phyloP scores from a whole-genome alignment of 2,113 vertebrate species.

The Lepus timidus region DNA sequence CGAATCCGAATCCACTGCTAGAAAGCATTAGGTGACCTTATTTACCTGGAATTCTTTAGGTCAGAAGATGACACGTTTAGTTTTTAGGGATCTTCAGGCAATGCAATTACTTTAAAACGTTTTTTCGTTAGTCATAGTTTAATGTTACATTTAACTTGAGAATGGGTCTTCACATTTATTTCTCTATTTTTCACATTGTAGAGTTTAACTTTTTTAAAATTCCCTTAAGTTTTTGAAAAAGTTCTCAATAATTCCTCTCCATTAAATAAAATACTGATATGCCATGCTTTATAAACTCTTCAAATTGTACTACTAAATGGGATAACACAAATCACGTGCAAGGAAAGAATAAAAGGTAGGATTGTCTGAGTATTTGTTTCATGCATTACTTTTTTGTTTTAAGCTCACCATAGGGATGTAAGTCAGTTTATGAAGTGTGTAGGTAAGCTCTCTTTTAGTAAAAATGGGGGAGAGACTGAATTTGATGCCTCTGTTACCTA shows the following conservation, averaged over 20 bases:
- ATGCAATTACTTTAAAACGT: background rate
- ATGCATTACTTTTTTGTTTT: background rate
- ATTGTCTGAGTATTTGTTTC: background rate
- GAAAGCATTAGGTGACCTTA: background rate
- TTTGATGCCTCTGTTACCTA: background rate
- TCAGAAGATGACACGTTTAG: background rate
- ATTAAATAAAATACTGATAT: background rate
- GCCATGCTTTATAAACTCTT: background rate
- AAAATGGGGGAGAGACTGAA: background rate
- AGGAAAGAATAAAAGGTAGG: background rate
- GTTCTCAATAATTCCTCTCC: background rate
- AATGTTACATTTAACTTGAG: background rate
- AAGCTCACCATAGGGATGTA: background rate
- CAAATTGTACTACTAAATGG: background rate
- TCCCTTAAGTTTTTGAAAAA: background rate
- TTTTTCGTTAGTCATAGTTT: background rate
- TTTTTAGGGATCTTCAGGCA: background rate
- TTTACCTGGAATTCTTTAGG: constrained; percentile 41
- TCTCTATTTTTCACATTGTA: constrained; percentile 20
- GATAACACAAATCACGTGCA: background rate
- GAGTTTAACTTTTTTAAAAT: background rate
- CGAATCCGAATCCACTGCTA: constrained; percentile 13
- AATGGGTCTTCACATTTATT: background rate
- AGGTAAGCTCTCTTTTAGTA: constrained; percentile 1
- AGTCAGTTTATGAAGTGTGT: background rate